These are phyloP conservation scores for Homarus americanus DNA, from an alignment of 1,140 invertebrate genomes.

Conservation along the genomic window DNA sequence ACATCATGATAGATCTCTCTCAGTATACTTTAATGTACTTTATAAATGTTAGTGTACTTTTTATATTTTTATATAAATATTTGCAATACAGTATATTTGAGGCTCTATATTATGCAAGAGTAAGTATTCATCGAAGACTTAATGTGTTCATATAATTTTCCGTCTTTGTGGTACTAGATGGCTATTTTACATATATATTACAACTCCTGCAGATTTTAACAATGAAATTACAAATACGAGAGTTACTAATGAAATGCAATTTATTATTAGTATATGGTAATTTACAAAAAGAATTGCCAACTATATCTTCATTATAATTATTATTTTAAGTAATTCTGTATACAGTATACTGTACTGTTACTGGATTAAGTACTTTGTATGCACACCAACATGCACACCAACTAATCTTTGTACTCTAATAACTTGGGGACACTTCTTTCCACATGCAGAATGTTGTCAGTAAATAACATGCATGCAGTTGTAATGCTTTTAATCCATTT, in stretches of 20 bases:
- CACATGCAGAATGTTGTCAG: too few species aligned
- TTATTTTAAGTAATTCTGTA: too few species aligned
- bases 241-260: background rate
- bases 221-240: too few species aligned
- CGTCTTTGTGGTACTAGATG: background rate
- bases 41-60: background rate
- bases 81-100: background rate
- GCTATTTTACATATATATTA: background rate
- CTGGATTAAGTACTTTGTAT: too few species aligned
- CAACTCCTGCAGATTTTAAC: background rate
- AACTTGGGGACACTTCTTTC: too few species aligned
- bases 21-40: background rate
- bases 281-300: too few species aligned
- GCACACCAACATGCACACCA: too few species aligned
- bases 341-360: too few species aligned
- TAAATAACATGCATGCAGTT: too few species aligned
- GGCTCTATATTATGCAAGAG: background rate
- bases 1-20: background rate
- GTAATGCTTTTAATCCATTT: too few species aligned
- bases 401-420: too few species aligned
- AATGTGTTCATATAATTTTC: background rate
- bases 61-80: slow-evolving; percentile 7
- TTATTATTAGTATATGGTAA: background rate
- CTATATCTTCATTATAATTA: too few species aligned
- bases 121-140: background rate